Evolutionary conservation across 2,888 invertebrate species (phyloP).

Genomic region (Seira sanloemensis): DNA sequence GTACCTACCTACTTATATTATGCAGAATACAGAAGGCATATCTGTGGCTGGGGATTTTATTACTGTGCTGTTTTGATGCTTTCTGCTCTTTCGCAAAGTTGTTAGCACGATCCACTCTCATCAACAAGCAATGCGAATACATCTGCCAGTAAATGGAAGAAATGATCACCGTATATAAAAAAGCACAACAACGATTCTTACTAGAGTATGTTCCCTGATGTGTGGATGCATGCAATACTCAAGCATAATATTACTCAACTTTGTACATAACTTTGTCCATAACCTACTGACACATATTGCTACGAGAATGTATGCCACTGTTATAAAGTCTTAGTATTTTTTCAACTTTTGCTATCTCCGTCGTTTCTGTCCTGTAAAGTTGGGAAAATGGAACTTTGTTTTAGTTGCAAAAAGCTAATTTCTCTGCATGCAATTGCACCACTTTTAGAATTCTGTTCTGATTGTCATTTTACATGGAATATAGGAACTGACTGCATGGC

Average conservation of each 20-base stretch:
- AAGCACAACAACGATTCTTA: not conserved
- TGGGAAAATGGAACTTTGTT: constrained; percentile 16
- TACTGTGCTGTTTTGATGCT: constrained; percentile 1
- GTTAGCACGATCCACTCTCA: constrained; percentile 37
- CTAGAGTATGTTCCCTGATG: constrained; percentile 9
- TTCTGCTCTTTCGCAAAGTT: constrained; percentile 33
- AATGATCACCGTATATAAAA: constrained; percentile 1
- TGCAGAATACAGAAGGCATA: no score
- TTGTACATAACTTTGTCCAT: constrained; percentile 70
- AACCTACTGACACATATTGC: constrained; percentile 73
- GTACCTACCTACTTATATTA: not conserved
- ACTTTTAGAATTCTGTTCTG: no score
- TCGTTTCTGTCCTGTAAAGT: not conserved
- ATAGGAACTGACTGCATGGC: no score
- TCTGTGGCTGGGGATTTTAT: not conserved
- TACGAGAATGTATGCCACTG: constrained; percentile 63
- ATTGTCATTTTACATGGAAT: no score
- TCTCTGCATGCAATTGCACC: not conserved
- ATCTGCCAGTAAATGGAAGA: not conserved
- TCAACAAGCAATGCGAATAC: not conserved
- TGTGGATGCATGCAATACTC: constrained; percentile 15
- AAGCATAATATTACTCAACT: constrained; percentile 55
- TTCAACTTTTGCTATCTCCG: constrained; percentile 19
- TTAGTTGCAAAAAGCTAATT: constrained; percentile 10
- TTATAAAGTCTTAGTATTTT: constrained; percentile 30